Conservation (phyloP, 2,888 invertebrate species). For the Polylopha cassiicola region DNA sequence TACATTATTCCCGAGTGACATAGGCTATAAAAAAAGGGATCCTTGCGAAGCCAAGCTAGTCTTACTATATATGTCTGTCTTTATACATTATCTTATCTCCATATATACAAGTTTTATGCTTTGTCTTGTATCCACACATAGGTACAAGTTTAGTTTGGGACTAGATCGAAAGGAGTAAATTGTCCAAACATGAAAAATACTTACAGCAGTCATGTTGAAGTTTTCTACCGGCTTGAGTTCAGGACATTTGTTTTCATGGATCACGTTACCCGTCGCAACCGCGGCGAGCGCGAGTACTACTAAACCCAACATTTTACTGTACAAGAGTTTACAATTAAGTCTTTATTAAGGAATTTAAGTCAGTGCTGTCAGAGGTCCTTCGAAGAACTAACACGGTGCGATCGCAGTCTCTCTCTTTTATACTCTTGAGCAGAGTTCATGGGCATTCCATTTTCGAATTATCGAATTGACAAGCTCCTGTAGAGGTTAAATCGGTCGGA, state of each 20-base stretch:
- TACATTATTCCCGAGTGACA: too few species aligned
- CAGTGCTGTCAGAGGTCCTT: slow-evolving; percentile 35
- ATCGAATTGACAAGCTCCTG: slow-evolving; percentile 43
- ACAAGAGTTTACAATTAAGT: too few species aligned
- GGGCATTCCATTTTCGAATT: slow-evolving; percentile 46
- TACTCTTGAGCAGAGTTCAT: slow-evolving; percentile 50
- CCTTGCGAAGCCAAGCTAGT: too few species aligned
- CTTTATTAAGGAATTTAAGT: slow-evolving; percentile 19
- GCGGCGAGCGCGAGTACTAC: slow-evolving; percentile 45
- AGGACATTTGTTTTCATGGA: slow-evolving; percentile 52
- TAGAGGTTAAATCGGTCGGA: slow-evolving; percentile 23
- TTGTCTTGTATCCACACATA: too few species aligned
- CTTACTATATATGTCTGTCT: too few species aligned
- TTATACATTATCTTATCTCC: too few species aligned
- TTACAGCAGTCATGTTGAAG: slow-evolving; percentile 51
- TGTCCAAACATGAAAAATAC: slow-evolving; percentile 17
- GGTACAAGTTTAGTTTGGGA: too few species aligned
- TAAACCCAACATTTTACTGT: slow-evolving; percentile 43
- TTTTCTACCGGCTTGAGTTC: slow-evolving; percentile 50
- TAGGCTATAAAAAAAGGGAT: too few species aligned
- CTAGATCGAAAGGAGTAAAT: too few species aligned
- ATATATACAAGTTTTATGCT: too few species aligned
- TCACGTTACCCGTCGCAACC: slow-evolving; percentile 43
- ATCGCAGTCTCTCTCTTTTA: slow-evolving; percentile 42
- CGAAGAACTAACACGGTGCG: slow-evolving; percentile 36